These are phyloP conservation scores for Ammospiza nelsoni DNA, from an alignment of 2,113 vertebrate species.

Conservation along the genomic window DNA sequence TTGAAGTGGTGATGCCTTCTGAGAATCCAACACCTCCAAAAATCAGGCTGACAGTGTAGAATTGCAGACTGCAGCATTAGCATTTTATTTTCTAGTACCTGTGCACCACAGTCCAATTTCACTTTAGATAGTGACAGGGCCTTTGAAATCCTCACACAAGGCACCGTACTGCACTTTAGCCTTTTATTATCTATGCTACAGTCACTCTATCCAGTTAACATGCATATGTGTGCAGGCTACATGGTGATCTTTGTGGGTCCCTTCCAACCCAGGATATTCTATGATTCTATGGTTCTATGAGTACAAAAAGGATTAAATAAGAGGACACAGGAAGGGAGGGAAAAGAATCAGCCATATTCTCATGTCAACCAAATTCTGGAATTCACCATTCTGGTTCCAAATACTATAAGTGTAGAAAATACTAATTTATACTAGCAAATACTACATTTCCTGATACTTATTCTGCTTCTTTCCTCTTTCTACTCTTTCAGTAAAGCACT, in stretches of 20 bases:
- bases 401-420: neutral
- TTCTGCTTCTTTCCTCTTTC: neutral
- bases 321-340: neutral
- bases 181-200: neutral
- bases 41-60: neutral
- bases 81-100: neutral
- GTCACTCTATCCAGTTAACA: neutral
- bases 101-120: neutral
- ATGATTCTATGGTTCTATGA: neutral
- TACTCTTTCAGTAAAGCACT: neutral
- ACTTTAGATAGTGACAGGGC: neutral
- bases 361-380: neutral
- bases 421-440: neutral
- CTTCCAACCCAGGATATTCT: neutral
- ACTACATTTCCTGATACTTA: fast-evolving
- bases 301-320: neutral
- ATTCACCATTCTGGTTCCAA: neutral
- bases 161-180: neutral
- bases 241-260: neutral
- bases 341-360: neutral
- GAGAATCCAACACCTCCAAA: neutral
- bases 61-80: neutral
- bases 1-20: neutral
- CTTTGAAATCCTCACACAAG: neutral
- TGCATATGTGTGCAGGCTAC: neutral